These are phyloP conservation scores for Artemia sp. DNA, from an alignment of 2,888 invertebrate species.

Conservation along the genomic window DNA sequence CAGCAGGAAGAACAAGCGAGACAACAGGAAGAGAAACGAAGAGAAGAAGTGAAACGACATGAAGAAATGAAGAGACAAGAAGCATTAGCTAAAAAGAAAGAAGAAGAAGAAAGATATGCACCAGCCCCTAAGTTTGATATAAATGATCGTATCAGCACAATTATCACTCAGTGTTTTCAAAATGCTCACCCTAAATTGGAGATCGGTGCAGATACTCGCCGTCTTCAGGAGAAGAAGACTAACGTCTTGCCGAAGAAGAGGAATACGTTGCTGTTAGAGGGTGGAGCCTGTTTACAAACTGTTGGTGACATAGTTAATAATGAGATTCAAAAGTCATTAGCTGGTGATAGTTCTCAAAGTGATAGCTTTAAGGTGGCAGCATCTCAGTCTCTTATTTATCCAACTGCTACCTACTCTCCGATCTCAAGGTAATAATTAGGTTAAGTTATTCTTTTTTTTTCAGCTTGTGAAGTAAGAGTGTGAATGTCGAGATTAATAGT, in stretches of 20 bases:
- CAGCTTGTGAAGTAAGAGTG: too few relatives aligned
- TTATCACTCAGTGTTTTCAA: slow-evolving; percentile 12
- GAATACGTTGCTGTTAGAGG: neutral
- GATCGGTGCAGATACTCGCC: too few relatives aligned
- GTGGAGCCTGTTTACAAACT: neutral
- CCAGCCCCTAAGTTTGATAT: neutral
- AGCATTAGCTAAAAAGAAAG: neutral
- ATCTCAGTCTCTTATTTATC: neutral
- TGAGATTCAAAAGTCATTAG: neutral
- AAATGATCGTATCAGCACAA: neutral
- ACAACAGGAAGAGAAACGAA: slow-evolving; percentile 21
- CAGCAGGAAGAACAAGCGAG: slow-evolving; percentile 21
- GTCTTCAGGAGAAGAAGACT: slow-evolving; percentile 7
- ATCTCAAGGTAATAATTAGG: neutral
- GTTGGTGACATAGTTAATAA: slow-evolving; percentile 11
- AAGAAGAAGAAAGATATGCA: neutral
- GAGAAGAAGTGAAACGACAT: slow-evolving; percentile 9
- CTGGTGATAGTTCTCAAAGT: neutral
- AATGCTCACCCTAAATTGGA: neutral
- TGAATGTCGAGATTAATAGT: too few relatives aligned
- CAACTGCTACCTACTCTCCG: slow-evolving; percentile 1
- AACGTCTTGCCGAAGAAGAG: neutral
- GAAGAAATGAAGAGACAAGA: neutral
- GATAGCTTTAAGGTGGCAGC: neutral
- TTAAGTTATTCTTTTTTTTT: too few relatives aligned